Evolutionary conservation across 2,888 invertebrate genomes (phyloP), one percentile per base, ranked within the genome.

Genomic region (Gortyna flavago): DNA sequence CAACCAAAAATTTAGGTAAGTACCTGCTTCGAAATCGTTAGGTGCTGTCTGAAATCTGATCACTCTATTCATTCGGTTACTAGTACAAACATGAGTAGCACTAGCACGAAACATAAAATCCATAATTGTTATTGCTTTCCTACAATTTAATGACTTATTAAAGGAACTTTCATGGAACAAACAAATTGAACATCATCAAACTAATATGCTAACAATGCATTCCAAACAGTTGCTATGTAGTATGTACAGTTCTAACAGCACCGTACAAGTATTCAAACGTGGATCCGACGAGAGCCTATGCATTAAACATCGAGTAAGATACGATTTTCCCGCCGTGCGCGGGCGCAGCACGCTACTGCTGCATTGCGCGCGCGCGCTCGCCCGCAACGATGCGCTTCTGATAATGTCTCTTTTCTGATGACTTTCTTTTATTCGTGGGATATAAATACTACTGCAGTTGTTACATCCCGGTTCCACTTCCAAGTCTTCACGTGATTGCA

Each of bases 271-370:
- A 89, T 83, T 85, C 80, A 80, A 82, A 86, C 76, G 76, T 77
- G 69, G 80, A 80, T 85, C 84, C 76, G 85, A 84, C 75, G 86
- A 90, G 87, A 87, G 82, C 75, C 80, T 87, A 94, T 94, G 93
- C 92, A 94, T 95, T 92, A 95, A 88, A 93, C 93, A 95, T 94
- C 87, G 89, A 91, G 90, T 90, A 93, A 92, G 88, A 92, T 91
- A 92, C 89, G 91, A 94, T 93, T 94, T 95, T 95, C 92, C 93
- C 93, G 90, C 88, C 83, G 79, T 86, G 87, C 89, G 87, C 84
- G 82, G 83, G 87, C 89, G 84, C 83, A 76, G 87, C 92, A 94
- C 94, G 93, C 94, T 88, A 92, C 83, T 80, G 87, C 86, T 91
- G 92, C 93, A 95, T 95, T 93, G 91, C 95, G 85, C 88, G 83